phyloP scores from a whole-genome alignment of 1,140 invertebrate species.

The Aradophagus sp. region DNA sequence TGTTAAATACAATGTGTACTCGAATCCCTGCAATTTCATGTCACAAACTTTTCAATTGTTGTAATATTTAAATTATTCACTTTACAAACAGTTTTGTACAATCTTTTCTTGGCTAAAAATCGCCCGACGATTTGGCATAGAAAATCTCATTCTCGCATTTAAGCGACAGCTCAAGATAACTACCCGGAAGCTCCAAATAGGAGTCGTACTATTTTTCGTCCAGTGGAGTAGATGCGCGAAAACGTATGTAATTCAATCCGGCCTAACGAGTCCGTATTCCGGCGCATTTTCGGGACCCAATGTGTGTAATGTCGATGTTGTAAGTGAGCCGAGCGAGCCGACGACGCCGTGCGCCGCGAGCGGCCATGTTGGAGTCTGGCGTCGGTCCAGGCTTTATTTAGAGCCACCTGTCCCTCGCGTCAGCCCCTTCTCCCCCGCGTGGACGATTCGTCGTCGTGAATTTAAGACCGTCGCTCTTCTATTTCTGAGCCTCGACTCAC shows the following conservation, averaged over 20 bases:
- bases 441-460: conserved; percentile 56
- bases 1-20: too few relatives aligned
- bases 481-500: conserved; percentile 63
- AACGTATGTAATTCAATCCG: conserved; percentile 49
- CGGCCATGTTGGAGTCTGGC: conserved; percentile 71
- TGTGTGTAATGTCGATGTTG: conserved; percentile 53
- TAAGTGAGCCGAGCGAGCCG: conserved; percentile 53
- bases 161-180: background rate
- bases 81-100: too few relatives aligned
- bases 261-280: conserved; percentile 44
- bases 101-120: too few relatives aligned
- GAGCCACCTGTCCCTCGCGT: conserved; percentile 74
- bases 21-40: too few relatives aligned
- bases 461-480: conserved; percentile 62
- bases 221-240: conserved; percentile 25
- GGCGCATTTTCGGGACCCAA: conserved; percentile 30
- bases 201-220: conserved; percentile 35
- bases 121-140: too few relatives aligned
- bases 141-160: too few relatives aligned
- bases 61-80: too few relatives aligned
- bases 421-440: conserved; percentile 63
- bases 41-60: too few relatives aligned
- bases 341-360: conserved; percentile 57
- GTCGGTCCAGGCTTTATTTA: conserved; percentile 75
- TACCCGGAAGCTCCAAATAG: conserved; percentile 7